Evolutionary conservation across 2,797 vertebrate genomes (phyloP), one percentile per base, ranked within the genome.

Genomic region (Sphaeramia orbicularis): DNA sequence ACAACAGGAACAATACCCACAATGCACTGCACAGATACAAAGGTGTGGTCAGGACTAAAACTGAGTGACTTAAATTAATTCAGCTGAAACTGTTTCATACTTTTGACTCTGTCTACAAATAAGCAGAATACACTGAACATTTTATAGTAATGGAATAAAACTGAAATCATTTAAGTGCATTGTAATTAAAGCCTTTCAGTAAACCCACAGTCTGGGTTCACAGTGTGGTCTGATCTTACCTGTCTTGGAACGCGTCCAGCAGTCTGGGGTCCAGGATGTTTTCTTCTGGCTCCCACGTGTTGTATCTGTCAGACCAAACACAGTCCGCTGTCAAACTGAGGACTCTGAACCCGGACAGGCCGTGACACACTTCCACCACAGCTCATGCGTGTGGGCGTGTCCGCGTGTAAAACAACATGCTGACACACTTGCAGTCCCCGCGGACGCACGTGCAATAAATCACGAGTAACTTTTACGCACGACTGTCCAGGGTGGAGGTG

Each of bases 201-300:
- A n/a, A n/a, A n/a, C n/a, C n/a, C n/a, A n/a, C n/a, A n/a, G n/a
- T n/a, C n/a, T n/a, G n/a, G n/a, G n/a, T n/a, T n/a, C n/a, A n/a
- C n/a, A n/a, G n/a, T n/a, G n/a, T n/a, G n/a, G n/a, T n/a, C n/a
- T 16, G 18, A 42, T 75, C 94, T 86, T 87, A 97, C 97, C 97
- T 95, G 94, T 96, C 96, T 78, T 94, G 90, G 89, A 97, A 98
- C 45, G 96, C 96, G 70, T 97, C 95, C 2, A 98, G 94, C 53
- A 98, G 93, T 49, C 96, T 91, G 8, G 97, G 97, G 81, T 98
- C 97, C 90, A 98, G 87, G 86, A 98, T 98, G 90, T 97, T 98
- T 79, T 98, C 96, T 85, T 98, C 96, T 1, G 96, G 96, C 59
- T 98, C 96, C 96, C 96, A 98, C 69, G 97, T 97, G 94, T 96